These are phyloP conservation scores for Zaprionus bogoriensis DNA, from an alignment of 2,888 invertebrate species.

Conservation along the genomic window DNA sequence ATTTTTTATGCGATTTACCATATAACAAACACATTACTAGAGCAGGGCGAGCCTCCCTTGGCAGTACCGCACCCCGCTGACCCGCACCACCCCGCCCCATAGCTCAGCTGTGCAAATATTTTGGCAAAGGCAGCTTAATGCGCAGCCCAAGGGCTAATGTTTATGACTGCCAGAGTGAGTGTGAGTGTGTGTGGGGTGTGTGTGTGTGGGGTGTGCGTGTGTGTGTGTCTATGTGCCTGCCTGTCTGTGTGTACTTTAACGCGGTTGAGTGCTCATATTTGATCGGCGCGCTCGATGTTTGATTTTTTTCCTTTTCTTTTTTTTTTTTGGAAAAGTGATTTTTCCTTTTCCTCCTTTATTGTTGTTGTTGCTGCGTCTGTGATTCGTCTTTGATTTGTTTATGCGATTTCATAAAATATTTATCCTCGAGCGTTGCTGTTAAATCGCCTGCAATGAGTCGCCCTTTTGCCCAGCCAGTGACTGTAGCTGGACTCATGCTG, in stretches of 20 bases:
- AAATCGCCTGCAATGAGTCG: constrained; percentile 80
- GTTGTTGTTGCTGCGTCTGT: constrained; percentile 51
- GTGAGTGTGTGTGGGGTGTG: constrained; percentile 13
- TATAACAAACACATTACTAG: constrained; percentile 74
- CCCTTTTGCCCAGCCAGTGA: no score
- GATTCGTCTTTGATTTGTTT: constrained; percentile 79
- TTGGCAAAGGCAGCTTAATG: constrained; percentile 58
- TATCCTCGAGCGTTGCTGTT: constrained; percentile 80
- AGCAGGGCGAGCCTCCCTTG: constrained; percentile 1
- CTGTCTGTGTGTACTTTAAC: constrained; percentile 52
- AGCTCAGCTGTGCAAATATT: constrained; percentile 65
- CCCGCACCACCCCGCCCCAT: background rate
- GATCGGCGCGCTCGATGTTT: constrained; percentile 69
- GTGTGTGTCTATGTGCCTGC: constrained; percentile 6
- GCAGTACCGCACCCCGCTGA: background rate
- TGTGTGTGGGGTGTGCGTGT: background rate
- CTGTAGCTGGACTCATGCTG: constrained; percentile 14
- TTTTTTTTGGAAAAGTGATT: constrained; percentile 51
- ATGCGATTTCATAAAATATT: constrained; percentile 79
- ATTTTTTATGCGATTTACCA: constrained; percentile 73
- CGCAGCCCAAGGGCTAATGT: constrained; percentile 65
- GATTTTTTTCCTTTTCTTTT: constrained; percentile 1
- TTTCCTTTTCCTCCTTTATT: constrained; percentile 25
- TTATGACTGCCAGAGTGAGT: constrained; percentile 24
- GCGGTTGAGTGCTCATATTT: constrained; percentile 78